These are phyloP conservation scores for Ammodytes dubius DNA, from an alignment of 2,113 vertebrate species.

Conservation along the genomic window DNA sequence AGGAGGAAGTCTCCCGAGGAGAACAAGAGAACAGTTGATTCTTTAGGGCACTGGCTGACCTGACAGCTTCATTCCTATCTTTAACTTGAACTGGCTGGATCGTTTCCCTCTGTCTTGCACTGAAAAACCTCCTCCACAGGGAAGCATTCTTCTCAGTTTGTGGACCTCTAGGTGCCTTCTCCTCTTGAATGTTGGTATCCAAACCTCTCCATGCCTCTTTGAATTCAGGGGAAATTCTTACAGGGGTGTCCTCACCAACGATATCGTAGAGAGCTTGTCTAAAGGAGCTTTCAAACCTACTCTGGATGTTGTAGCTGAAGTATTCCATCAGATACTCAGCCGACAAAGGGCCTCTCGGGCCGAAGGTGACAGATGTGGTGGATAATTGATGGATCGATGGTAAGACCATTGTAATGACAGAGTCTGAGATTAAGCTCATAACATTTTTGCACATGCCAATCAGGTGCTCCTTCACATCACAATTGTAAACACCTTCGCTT, in stretches of 20 bases:
- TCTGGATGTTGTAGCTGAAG: neutral
- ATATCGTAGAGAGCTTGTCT: neutral
- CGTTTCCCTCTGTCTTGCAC: neutral
- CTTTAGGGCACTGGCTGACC: neutral
- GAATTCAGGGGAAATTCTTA: neutral
- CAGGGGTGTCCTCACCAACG: neutral
- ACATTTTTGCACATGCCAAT: neutral
- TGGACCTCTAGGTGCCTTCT: too few relatives aligned
- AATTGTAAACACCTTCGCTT: neutral
- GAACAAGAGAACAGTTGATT: neutral
- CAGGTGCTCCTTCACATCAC: neutral
- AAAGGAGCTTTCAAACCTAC: neutral
- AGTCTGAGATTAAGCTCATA: neutral
- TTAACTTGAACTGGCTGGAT: neutral
- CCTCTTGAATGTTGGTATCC: neutral
- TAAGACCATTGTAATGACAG: neutral
- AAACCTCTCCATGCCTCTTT: neutral
- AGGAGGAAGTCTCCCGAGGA: neutral
- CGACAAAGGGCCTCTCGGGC: neutral
- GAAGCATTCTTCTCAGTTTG: neutral
- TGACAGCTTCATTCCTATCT: neutral
- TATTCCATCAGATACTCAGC: neutral
- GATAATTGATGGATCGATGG: neutral
- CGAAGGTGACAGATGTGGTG: neutral
- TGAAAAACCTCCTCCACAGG: neutral